Conservation (phyloP, 2,113 vertebrate species). For the Piaya cayana region DNA sequence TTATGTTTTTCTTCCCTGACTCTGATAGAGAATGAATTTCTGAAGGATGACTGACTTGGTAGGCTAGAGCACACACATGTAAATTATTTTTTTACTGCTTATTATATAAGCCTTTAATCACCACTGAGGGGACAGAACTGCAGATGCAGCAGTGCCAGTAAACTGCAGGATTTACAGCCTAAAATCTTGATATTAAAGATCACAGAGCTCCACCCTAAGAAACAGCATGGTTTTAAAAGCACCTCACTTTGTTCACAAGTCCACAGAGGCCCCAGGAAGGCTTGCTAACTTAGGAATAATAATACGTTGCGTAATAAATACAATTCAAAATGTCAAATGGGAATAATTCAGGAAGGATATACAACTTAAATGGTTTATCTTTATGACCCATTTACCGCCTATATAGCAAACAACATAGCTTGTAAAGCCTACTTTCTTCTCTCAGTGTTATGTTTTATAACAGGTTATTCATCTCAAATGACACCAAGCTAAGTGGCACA, state of each 20-base stretch:
- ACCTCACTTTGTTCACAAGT: background rate
- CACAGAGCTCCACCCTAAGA: background rate
- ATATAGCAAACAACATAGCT: background rate
- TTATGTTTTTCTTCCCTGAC: background rate
- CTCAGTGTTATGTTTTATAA: background rate
- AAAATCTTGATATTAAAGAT: background rate
- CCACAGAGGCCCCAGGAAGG: background rate
- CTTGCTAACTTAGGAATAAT: background rate
- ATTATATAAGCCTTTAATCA: background rate
- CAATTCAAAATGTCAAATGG: background rate
- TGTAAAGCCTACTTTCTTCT: background rate
- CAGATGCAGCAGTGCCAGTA: background rate
- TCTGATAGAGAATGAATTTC: background rate
- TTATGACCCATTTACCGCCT: background rate
- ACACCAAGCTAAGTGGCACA: background rate
- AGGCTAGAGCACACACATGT: background rate
- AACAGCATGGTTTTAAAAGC: background rate
- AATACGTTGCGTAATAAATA: background rate
- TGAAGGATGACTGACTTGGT: background rate
- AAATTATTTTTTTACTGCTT: conserved; percentile 15
- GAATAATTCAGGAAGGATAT: background rate
- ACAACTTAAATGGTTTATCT: background rate
- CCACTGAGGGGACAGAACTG: background rate
- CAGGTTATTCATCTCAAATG: background rate
- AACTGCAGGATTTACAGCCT: conserved; percentile 21